Evolutionary conservation across 1,140 invertebrate species (phyloP).

Genomic region (Ostrea denselamellosa): DNA sequence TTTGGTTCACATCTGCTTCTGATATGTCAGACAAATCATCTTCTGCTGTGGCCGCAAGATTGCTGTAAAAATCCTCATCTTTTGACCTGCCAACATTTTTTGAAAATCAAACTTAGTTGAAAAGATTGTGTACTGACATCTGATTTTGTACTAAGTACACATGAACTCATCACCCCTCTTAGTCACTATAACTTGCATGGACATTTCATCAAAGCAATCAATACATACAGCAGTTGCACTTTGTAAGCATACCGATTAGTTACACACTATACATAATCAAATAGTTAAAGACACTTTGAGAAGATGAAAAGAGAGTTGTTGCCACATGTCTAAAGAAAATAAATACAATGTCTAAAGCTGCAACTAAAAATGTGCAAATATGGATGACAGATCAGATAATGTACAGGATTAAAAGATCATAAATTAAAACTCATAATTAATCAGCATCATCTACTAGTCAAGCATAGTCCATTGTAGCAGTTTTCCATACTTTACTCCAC

Average conservation of each 20-base stretch:
- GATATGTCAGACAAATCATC: slow-evolving; percentile 73
- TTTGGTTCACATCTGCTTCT: slow-evolving; percentile 73
- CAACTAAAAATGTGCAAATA: not conserved
- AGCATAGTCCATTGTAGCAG: no score
- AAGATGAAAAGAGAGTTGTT: no score
- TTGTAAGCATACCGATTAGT: not conserved
- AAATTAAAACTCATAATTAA: not conserved
- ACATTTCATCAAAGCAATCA: not conserved
- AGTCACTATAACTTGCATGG: not conserved
- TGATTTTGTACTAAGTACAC: not conserved
- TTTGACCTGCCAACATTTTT: slow-evolving; percentile 54
- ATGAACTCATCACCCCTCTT: not conserved
- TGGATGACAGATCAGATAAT: not conserved
- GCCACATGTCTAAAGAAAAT: no score
- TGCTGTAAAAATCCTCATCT: slow-evolving; percentile 75
- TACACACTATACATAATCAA: no score
- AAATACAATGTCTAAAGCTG: not conserved
- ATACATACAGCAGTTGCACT: not conserved
- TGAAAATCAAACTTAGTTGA: not conserved
- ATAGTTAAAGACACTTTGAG: no score
- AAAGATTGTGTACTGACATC: not conserved
- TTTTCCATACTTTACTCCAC: no score
- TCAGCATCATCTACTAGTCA: no score
- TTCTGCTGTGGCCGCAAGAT: slow-evolving; percentile 68
- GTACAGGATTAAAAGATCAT: not conserved